These are phyloP conservation scores for Lithosia quadra DNA, from an alignment of 2,888 invertebrate genomes.

Conservation along the genomic window DNA sequence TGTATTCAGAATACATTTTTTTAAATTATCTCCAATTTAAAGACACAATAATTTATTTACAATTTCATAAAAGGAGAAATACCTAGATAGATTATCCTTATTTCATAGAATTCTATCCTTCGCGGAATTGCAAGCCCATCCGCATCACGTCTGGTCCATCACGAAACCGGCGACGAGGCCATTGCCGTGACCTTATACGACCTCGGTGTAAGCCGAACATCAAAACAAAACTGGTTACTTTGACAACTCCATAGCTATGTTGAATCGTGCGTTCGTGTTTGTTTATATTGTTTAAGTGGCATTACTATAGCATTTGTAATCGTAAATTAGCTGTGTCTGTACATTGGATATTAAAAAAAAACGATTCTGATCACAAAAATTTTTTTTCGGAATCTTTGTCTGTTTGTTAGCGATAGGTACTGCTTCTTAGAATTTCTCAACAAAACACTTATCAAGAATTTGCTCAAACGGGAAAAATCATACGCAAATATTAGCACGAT, in stretches of 20 bases:
- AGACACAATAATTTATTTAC: no score
- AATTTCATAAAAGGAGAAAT: no score
- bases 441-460: not conserved
- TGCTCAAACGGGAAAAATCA: not conserved
- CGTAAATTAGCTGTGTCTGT: no score
- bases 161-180: conserved; percentile 54
- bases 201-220: conserved; percentile 51
- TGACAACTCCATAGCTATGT: conserved; percentile 15
- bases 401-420: no score
- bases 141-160: conserved; percentile 34
- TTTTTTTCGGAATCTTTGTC: no score
- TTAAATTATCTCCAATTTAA: no score
- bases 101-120: conserved; percentile 12
- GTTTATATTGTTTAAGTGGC: not conserved
- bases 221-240: conserved; percentile 37
- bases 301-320: no score
- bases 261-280: conserved; percentile 9
- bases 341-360: no score
- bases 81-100: conserved; percentile 8
- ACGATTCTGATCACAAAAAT: no score
- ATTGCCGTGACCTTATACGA: conserved; percentile 59
- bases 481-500: no score
- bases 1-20: no score
- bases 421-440: not conserved
- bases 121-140: conserved; percentile 16